Percentiles rank a stretch among this genome's conserved stretches.
Conservation (phyloP, 2,113 vertebrate species). For the Sterna hirundo region DNA sequence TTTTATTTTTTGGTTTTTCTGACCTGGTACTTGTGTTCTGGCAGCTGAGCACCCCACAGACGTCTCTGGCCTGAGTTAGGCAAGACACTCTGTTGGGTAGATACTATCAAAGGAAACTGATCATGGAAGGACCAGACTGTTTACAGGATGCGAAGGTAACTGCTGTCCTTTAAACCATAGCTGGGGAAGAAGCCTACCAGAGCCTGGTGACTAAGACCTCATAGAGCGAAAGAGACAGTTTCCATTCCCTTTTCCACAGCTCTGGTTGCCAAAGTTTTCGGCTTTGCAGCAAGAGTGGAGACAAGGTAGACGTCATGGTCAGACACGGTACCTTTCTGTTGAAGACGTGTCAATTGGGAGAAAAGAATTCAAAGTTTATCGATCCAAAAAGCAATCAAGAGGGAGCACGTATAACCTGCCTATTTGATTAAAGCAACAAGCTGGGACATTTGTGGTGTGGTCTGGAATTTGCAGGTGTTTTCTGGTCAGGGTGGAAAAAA, state of each 20-base stretch:
- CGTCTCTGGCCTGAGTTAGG: background rate
- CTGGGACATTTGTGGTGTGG: background rate
- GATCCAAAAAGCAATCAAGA: background rate
- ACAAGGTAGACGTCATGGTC: background rate
- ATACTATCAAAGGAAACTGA: background rate
- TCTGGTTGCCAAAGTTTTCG: rapidly evolving
- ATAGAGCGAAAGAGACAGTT: background rate
- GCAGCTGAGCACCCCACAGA: background rate
- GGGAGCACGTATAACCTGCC: rapidly evolving
- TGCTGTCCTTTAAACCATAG: background rate
- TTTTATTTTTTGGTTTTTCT: background rate
- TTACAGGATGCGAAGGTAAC: background rate
- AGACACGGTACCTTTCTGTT: background rate
- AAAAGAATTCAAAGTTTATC: background rate
- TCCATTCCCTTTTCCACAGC: background rate
- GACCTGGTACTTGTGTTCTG: background rate
- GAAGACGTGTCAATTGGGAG: background rate
- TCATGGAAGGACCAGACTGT: background rate
- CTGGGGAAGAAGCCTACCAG: background rate
- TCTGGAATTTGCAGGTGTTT: background rate
- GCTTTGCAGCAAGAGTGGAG: background rate
- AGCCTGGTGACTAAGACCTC: background rate
- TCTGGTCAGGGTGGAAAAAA: background rate
- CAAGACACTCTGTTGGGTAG: background rate
- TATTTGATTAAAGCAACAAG: background rate